phyloP scores from a whole-genome alignment of 2,888 invertebrate species.

The Chymomyza caudatula region DNA sequence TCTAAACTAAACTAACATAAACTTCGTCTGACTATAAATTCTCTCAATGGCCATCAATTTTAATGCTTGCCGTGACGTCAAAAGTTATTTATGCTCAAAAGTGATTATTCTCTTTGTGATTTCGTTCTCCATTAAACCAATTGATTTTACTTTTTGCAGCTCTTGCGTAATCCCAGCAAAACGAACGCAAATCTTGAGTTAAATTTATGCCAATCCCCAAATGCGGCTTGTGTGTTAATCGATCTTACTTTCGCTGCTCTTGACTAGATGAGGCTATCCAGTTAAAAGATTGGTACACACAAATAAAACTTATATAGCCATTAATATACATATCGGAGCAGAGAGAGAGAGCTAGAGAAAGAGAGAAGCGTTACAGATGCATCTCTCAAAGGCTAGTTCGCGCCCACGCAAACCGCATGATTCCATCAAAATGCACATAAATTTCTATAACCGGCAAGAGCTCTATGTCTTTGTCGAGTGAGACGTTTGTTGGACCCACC shows the following conservation, averaged over 20 bases:
- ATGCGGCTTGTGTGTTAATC: not conserved
- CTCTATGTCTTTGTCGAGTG: conserved; percentile 35
- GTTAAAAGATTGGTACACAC: not conserved
- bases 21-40: too few relatives aligned
- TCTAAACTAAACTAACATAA: too few relatives aligned
- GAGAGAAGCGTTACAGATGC: not conserved
- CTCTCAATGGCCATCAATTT: too few relatives aligned
- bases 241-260: not conserved
- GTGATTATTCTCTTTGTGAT: not conserved
- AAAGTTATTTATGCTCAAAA: too few relatives aligned
- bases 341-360: not conserved
- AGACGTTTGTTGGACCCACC: conserved; percentile 66
- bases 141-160: not conserved
- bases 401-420: conserved; percentile 57
- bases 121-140: not conserved
- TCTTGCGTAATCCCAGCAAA: not conserved
- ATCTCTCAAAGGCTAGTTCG: conserved; percentile 14
- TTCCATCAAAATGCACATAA: conserved; percentile 69
- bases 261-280: not conserved
- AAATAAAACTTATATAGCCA: not conserved
- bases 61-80: too few relatives aligned
- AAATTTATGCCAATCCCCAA: not conserved
- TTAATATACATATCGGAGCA: not conserved
- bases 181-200: not conserved
- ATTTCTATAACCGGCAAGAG: conserved; percentile 34